Conservation (phyloP, 2,113 vertebrate species). For the Ploceus nigricollis region DNA sequence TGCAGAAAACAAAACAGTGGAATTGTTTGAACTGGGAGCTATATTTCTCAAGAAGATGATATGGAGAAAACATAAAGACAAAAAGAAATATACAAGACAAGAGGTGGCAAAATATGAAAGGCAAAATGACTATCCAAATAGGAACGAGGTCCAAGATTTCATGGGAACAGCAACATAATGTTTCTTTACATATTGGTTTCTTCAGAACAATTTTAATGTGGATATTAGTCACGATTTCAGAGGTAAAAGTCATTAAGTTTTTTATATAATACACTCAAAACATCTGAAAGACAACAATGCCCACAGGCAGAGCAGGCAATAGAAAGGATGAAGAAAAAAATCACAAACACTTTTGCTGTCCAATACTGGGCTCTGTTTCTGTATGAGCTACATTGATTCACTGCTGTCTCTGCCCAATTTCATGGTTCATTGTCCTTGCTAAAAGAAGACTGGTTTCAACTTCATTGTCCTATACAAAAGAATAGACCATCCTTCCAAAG, state of each 20-base stretch:
- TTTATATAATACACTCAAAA: neutral
- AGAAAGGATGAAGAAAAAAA: neutral
- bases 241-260: neutral
- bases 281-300: neutral
- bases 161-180: neutral
- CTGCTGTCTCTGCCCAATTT: constrained; percentile 16
- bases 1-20: neutral
- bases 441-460: neutral
- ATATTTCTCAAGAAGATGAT: neutral
- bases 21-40: neutral
- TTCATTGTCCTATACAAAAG: constrained; percentile 13
- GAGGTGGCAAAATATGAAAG: neutral
- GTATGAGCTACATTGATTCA: neutral
- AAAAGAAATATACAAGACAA: neutral
- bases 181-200: neutral
- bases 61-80: neutral
- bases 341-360: neutral
- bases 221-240: neutral
- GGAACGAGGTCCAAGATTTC: neutral
- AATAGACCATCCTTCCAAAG: constrained; percentile 11
- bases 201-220: neutral
- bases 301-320: neutral
- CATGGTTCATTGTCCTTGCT: constrained; percentile 29
- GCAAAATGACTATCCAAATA: neutral
- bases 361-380: neutral